A percentile compares a stretch with the other conserved stretches of the same genome.
phyloP scores from a whole-genome alignment of 2,797 vertebrate genomes.

The Aythya fuligula region DNA sequence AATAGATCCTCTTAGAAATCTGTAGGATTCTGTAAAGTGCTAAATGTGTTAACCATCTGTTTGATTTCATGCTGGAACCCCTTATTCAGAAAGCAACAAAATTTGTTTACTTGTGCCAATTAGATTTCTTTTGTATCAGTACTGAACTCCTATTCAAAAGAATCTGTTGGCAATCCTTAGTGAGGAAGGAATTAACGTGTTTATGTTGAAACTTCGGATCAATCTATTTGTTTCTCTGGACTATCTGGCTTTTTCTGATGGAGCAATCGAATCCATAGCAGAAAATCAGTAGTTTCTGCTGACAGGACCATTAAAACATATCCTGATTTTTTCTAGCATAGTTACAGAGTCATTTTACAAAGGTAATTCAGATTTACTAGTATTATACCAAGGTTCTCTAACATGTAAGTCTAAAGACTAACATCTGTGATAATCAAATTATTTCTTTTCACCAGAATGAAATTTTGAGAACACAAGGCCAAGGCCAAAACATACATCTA shows the following conservation, averaged over 20 bases:
- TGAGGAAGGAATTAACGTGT: not conserved
- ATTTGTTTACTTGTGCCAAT: not conserved
- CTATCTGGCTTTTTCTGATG: not conserved
- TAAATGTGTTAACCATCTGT: not conserved
- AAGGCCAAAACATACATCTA: not conserved
- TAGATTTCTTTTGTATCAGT: not conserved
- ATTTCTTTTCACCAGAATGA: not conserved
- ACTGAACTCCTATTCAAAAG: not conserved
- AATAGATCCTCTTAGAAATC: not conserved
- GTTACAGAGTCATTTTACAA: not conserved
- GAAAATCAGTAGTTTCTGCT: not conserved
- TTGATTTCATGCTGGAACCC: not conserved
- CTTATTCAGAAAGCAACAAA: not conserved
- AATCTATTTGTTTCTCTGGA: not conserved
- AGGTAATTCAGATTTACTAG: not conserved
- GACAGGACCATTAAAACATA: not conserved
- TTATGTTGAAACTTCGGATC: not conserved
- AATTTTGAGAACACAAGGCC: not conserved
- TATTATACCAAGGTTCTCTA: not conserved
- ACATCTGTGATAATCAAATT: not conserved
- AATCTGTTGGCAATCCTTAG: not conserved
- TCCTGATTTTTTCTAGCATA: not conserved
- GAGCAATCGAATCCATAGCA: not conserved
- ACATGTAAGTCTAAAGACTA: not conserved
- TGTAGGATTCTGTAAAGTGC: constrained; percentile 9